Evolutionary conservation across 2,888 invertebrate genomes (phyloP).

Genomic region (Pollenia amentaria): DNA sequence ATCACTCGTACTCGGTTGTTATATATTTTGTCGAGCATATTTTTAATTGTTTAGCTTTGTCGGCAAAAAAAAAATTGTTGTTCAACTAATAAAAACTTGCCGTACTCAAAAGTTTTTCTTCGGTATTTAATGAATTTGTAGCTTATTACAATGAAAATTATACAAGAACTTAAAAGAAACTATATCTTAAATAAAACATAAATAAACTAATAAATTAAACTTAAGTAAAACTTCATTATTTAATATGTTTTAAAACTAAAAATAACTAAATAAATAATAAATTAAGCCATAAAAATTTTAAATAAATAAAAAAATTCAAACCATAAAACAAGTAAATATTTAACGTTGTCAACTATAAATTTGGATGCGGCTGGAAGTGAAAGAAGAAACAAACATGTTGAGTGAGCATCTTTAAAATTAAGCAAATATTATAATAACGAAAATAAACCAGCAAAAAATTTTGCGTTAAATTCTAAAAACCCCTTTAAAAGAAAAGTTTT

Average conservation of each 20-base stretch:
- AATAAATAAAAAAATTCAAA: conserved; percentile 9
- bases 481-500: too few relatives aligned
- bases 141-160: too few relatives aligned
- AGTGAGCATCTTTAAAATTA: neutral
- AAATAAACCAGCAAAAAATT: neutral
- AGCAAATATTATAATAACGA: neutral
- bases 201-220: conserved; percentile 5
- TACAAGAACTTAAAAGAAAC: too few relatives aligned
- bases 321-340: neutral
- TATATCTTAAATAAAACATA: too few relatives aligned
- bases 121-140: too few relatives aligned
- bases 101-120: too few relatives aligned
- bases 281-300: conserved; percentile 9
- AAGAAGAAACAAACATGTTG: conserved; percentile 6
- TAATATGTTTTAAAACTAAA: neutral
- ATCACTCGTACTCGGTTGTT: too few relatives aligned
- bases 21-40: too few relatives aligned
- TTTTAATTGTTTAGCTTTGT: too few relatives aligned
- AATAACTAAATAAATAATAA: neutral
- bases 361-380: neutral
- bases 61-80: too few relatives aligned
- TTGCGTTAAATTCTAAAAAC: neutral
- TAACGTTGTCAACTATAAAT: neutral
- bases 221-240: neutral
- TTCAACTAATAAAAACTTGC: too few relatives aligned